These are phyloP conservation scores for Amazona vittata DNA, from an alignment of 2,113 vertebrate species.

Conservation along the genomic window DNA sequence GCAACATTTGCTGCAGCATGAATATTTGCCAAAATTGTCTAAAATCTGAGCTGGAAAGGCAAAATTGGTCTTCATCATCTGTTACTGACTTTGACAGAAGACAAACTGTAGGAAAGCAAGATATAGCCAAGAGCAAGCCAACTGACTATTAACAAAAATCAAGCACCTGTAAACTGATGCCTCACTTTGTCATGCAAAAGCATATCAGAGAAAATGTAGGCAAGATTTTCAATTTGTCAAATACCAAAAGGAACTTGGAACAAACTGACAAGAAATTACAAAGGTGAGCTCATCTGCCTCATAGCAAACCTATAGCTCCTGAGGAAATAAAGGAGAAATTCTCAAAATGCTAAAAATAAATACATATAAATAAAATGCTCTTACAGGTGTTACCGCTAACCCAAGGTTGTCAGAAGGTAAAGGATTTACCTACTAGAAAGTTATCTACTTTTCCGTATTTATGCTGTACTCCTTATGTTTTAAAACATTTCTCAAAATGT, in stretches of 20 bases:
- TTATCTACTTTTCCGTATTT: not conserved
- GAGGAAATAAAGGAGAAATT: not conserved
- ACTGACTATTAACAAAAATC: not conserved
- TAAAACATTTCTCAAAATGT: not conserved
- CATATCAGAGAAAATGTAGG: not conserved
- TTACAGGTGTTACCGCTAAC: not conserved
- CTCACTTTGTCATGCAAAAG: not conserved
- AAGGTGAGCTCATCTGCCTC: not conserved
- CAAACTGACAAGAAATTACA: not conserved
- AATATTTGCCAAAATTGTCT: not conserved
- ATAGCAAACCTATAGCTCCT: not conserved
- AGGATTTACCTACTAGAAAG: not conserved
- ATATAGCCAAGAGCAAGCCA: not conserved
- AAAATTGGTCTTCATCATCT: not conserved
- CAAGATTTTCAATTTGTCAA: not conserved
- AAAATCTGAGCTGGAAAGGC: not conserved
- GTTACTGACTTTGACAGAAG: not conserved
- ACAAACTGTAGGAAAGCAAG: not conserved
- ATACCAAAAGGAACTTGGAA: not conserved
- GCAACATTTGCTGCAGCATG: not conserved
- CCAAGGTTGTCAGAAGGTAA: not conserved
- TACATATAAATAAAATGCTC: not conserved
- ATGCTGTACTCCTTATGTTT: not conserved
- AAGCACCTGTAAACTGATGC: not conserved
- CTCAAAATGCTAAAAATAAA: not conserved